Evolutionary conservation across 2,888 invertebrate genomes (phyloP).

Genomic region (Pachymerium ferrugineum): DNA sequence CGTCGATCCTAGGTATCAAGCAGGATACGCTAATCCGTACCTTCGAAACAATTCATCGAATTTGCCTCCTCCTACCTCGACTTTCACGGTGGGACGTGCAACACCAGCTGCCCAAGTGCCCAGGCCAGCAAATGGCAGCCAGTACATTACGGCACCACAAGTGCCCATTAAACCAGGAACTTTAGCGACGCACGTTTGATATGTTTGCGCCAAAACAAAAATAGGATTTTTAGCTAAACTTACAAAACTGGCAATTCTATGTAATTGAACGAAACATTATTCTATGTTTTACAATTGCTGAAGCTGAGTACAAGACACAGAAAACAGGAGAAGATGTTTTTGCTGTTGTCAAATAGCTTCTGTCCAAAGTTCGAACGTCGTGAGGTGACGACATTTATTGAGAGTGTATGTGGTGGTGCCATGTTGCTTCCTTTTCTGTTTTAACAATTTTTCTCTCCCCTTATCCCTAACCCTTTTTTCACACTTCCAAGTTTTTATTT

Average conservation of each 20-base stretch:
- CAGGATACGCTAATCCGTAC: constrained; percentile 79
- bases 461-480: neutral
- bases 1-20: constrained; percentile 80
- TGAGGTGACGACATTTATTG: neutral
- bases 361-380: neutral
- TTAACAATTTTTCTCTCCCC: neutral
- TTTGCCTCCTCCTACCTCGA: constrained; percentile 45
- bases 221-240: no score
- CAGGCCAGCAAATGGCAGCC: constrained; percentile 42
- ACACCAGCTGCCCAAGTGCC: constrained; percentile 37
- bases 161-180: constrained; percentile 58
- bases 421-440: neutral
- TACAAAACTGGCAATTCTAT: no score
- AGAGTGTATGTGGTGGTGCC: neutral
- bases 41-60: constrained; percentile 61
- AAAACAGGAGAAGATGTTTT: neutral
- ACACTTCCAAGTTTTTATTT: neutral
- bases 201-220: no score
- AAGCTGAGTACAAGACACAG: no score
- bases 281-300: no score
- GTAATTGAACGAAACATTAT: no score
- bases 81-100: constrained; percentile 30
- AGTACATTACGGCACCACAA: constrained; percentile 55
- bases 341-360: neutral
- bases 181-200: constrained; percentile 63